A percentile compares a stretch with the other conserved stretches of the same genome.
Conservation (phyloP, 37 sponge, comb jelly and placozoan genomes). For the Ephydatia muelleri region DNA sequence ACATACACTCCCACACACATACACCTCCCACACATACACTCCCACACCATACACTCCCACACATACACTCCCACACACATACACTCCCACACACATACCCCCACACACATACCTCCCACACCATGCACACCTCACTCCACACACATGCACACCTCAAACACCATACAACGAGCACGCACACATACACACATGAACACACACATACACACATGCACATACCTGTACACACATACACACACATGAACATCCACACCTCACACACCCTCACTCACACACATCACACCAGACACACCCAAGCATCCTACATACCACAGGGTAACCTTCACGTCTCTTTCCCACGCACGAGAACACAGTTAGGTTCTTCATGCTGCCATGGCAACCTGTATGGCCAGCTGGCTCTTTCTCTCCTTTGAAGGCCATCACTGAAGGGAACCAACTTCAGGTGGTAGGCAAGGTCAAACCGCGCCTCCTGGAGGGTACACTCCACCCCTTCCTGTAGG, state of each 20-base stretch:
- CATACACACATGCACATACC: not conserved
- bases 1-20: too few relatives aligned
- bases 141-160: too few relatives aligned
- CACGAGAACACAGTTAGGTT: constrained; percentile 27
- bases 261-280: too few relatives aligned
- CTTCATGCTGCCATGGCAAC: constrained; percentile 32
- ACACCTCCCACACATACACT: too few relatives aligned
- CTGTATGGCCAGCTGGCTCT: constrained; percentile 54
- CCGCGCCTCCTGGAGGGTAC: constrained; percentile 22
- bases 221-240: not conserved
- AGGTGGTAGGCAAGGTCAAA: constrained; percentile 43
- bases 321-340: not conserved
- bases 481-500: constrained; percentile 68
- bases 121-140: too few relatives aligned
- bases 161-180: too few relatives aligned
- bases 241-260: too few relatives aligned
- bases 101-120: too few relatives aligned
- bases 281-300: not conserved
- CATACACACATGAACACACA: too few relatives aligned
- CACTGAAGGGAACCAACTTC: constrained; percentile 49
- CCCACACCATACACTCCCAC: too few relatives aligned
- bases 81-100: too few relatives aligned
- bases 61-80: too few relatives aligned
- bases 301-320: not conserved
- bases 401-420: constrained; percentile 64